Evolutionary conservation across 1,140 invertebrate genomes (phyloP), one percentile per base, ranked within the genome.

Genomic region (Hylaeus volcanicus): DNA sequence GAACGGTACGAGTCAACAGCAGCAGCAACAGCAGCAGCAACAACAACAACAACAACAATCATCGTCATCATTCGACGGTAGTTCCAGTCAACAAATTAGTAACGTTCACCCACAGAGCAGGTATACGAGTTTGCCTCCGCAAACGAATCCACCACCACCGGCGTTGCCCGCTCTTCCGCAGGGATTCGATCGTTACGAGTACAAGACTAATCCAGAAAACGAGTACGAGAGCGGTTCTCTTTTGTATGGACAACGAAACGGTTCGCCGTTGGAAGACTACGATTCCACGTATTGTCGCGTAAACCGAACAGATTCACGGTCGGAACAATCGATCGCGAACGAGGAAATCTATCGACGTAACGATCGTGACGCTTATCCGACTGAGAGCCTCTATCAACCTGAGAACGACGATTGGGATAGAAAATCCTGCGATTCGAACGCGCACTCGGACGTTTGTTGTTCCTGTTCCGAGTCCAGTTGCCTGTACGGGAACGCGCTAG

Each of bases 191-290:
- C 91, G 93, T 60, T 93, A 93, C 56, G 93, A 93, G 39, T 94
- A 92, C 74, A 92, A 93, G 81, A 45, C 37, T 15, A 89, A 89
- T 70, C 89, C 93, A 78, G 93, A 94, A 65, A 93, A 94, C 74
- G 93, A 94, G 45, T 94, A 94, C 73, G 94, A 94, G 87, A 94
- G 94, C 84, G 94, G 94, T 5, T 94, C 94, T 0, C 88, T 94
- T 0, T 90, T 94, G 51, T 94, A 94, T 66, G 93, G 92, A 0
- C 91, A 85, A 8, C 86, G 93, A 5, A 93, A 93, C 72, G 90
- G 90, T 5, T 80, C 90, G 1, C 76, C 85, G 5, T 14, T 68
- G 14, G 89, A 90, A 5, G 90, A 93, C 61, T 91, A 88, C 45
- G 87, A 84, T 64, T 92, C 91, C 26, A 89, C 93, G 6, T 74